Evolutionary conservation across 2,797 vertebrate genomes (phyloP).

Genomic region (Podargus strigoides): DNA sequence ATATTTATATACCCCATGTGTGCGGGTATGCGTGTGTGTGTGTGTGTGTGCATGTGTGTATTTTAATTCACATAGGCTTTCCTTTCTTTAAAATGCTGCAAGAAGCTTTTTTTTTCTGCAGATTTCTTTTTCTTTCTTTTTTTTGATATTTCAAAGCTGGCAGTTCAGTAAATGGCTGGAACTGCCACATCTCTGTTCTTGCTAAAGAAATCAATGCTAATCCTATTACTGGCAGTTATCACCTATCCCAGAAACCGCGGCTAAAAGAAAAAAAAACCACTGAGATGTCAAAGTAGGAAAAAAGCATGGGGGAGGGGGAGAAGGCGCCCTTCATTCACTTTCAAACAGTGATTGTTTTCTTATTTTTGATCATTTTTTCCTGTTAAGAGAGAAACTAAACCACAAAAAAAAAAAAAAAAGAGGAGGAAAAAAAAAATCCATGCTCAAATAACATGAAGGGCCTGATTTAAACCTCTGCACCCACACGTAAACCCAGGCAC

Average conservation of each 20-base stretch:
- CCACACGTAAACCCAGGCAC: fast-evolving
- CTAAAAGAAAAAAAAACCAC: constrained; percentile 87
- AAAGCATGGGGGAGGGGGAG: constrained; percentile 75
- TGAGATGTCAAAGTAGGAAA: constrained; percentile 96
- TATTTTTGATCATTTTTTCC: constrained; percentile 94
- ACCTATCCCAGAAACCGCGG: constrained; percentile 99
- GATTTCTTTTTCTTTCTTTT: constrained; percentile 73
- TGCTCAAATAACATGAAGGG: constrained; percentile 25
- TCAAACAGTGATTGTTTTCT: constrained; percentile 86
- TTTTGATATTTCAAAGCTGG: constrained; percentile 99
- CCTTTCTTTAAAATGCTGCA: constrained; percentile 93
- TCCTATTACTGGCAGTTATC: constrained; percentile 99
- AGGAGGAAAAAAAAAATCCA: background rate
- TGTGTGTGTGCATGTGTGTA: background rate
- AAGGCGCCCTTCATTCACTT: constrained; percentile 93
- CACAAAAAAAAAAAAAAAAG: background rate
- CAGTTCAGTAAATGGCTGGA: constrained; percentile 99
- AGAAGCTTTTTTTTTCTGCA: constrained; percentile 80
- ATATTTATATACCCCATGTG: constrained; percentile 7
- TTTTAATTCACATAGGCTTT: constrained; percentile 85
- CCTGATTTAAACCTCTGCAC: constrained; percentile 19
- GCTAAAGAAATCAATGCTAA: constrained; percentile 99
- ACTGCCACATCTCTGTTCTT: constrained; percentile 99
- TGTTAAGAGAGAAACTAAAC: constrained; percentile 82
- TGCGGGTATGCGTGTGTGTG: background rate